These are phyloP conservation scores for Chunga burmeisteri DNA, from an alignment of 2,113 vertebrate species.

Conservation along the genomic window DNA sequence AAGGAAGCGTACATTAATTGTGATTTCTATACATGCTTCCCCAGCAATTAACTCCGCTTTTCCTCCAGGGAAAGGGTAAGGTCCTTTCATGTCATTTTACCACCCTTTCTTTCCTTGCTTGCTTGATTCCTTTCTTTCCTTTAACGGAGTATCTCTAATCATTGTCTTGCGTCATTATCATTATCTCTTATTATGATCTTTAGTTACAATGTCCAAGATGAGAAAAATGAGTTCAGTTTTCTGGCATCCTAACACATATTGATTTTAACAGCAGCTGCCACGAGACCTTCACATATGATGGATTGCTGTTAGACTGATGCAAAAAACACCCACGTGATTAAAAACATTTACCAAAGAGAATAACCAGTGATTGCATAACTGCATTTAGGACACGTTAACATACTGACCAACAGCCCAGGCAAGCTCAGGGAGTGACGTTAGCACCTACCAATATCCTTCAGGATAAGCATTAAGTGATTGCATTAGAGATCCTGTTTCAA, in stretches of 20 bases:
- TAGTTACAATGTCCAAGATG: slow-evolving; percentile 44
- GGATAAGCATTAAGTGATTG: not conserved
- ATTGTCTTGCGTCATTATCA: slow-evolving; percentile 1
- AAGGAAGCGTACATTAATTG: not conserved
- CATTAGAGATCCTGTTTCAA: not conserved
- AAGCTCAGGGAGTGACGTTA: not conserved
- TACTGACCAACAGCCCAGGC: not conserved
- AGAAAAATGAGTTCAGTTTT: slow-evolving; percentile 58
- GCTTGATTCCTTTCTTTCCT: not conserved
- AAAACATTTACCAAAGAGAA: slow-evolving; percentile 23
- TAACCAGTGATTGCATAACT: not conserved
- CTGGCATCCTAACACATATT: slow-evolving; percentile 41
- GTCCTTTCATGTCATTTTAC: not conserved
- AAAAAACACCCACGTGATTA: slow-evolving; percentile 11
- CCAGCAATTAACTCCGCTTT: slow-evolving; percentile 3
- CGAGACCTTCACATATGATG: not conserved
- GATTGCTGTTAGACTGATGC: not conserved
- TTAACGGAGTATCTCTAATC: not conserved
- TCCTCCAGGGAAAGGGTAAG: not conserved
- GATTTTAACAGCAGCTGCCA: slow-evolving; percentile 55
- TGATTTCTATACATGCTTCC: not conserved
- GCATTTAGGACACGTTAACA: not conserved
- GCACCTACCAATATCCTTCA: not conserved
- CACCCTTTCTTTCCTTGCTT: not conserved
- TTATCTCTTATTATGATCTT: slow-evolving; percentile 59